Base-by-base conservation (phyloP, 2,797 vertebrate species). In the Sebastes steindachneri region DNA sequence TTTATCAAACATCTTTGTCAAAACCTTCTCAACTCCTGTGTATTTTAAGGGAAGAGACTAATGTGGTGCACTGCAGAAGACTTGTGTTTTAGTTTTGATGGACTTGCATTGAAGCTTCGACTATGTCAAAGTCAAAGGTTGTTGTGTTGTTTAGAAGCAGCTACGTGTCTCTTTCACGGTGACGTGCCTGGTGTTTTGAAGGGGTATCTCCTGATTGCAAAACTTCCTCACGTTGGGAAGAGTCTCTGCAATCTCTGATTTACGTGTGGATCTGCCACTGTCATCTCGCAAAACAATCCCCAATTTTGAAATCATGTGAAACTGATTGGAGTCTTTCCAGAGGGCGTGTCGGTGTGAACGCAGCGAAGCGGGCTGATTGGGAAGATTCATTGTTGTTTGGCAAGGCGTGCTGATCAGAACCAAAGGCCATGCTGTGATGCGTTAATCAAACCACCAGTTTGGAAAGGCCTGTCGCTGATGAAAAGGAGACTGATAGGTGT, bases 321-420 rank as follows among this genome's bases (percentile, higher is more conserved):
- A 25, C 77, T 91, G 88, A 93, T 88, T 88, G 82, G 81, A 85
- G 74, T 77, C 60, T 62, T 77, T 85, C 68, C 80, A 64, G 77
- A 75, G 84, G 88, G 86, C 45, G 90, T 85, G 88, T 83, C 54
- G 0, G 67, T 17, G 73, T 17, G 55, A 25, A 35, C 15, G 67
- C 73, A 3, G 66, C 3, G 14, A 25, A 58, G 26, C 37, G 5
- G 17, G 45, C 73, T 92, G 91, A 92, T 92, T 87, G 84, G 80
- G 80, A 80, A 84, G 68, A 88, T 89, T 68, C 65, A 75, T 79
- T 79, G 79, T 88, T 86, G 86, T 91, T 89, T 73, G 71, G 75
- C 55, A 4, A 73, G 37, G 68, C 48, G 19, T 33, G 70, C 70
- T 85, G 88, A 87, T 88, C 83, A 73, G 55, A 88, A 77, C 75